A percentile compares a stretch with the other conserved stretches of the same genome.
Evolutionary conservation across 2,888 invertebrate species (phyloP).

Genomic region (Tethea ocularis): DNA sequence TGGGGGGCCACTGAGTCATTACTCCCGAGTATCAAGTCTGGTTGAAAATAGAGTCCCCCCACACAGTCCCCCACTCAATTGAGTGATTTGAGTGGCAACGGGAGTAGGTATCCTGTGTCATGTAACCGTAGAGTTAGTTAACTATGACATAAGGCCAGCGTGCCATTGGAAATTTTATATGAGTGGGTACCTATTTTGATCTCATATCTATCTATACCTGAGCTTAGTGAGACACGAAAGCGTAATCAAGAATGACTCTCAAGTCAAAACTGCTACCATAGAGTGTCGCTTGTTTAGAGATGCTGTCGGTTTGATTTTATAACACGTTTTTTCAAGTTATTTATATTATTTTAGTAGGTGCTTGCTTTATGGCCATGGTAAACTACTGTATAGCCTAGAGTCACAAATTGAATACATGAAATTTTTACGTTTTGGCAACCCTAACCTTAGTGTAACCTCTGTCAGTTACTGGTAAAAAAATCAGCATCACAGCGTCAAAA

Average conservation of each 20-base stretch:
- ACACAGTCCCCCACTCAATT: constrained; percentile 46
- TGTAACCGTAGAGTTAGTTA: constrained; percentile 7
- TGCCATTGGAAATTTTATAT: background rate
- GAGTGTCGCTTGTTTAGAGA: no score
- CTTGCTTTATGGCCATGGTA: no score
- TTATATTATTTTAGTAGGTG: no score
- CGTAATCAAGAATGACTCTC: no score
- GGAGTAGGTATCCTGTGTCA: constrained; percentile 48
- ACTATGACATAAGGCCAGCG: background rate
- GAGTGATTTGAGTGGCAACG: constrained; percentile 58
- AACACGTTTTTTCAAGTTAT: no score
- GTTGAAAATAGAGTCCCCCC: constrained; percentile 67
- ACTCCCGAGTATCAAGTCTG: constrained; percentile 44
- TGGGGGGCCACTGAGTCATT: constrained; percentile 64
- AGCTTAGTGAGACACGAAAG: no score
- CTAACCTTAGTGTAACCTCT: constrained; percentile 7
- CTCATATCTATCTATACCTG: no score
- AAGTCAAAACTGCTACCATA: no score
- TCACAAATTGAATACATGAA: background rate
- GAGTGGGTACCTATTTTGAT: background rate
- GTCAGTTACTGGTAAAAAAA: constrained; percentile 10
- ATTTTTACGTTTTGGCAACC: background rate
- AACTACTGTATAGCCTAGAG: no score
- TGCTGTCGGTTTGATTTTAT: no score
- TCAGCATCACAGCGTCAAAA: background rate